A percentile compares a stretch with the other conserved stretches of the same genome.
Evolutionary conservation across 2,113 vertebrate genomes (phyloP).

Genomic region (Vulpes vulpes): DNA sequence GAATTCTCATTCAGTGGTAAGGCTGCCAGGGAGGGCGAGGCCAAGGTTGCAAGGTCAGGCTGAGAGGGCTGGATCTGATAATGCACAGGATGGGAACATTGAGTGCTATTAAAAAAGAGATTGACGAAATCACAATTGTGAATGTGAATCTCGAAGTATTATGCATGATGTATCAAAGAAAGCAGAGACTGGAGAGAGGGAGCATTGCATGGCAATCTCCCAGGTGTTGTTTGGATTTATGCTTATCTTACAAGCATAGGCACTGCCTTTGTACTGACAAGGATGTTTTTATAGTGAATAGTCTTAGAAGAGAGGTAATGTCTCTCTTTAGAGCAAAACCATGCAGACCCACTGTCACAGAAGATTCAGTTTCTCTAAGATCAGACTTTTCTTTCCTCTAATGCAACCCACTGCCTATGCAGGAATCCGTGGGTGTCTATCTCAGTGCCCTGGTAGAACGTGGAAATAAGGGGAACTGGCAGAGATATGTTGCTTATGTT

Average conservation of each 20-base stretch:
- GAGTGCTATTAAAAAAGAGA: background rate
- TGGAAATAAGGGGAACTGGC: background rate
- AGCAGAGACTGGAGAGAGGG: background rate
- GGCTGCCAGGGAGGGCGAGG: background rate
- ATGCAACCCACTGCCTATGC: no score
- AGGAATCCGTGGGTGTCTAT: background rate
- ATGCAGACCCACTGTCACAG: background rate
- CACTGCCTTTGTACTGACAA: background rate
- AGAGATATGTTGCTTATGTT: background rate
- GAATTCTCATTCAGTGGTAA: background rate
- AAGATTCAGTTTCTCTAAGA: background rate
- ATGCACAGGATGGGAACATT: background rate
- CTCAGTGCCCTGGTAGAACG: background rate
- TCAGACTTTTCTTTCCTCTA: background rate
- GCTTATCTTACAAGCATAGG: background rate
- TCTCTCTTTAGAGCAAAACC: background rate
- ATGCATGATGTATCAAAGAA: background rate
- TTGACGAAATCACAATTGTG: background rate
- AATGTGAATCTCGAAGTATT: background rate
- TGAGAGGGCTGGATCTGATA: background rate
- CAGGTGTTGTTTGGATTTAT: background rate
- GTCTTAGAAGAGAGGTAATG: background rate
- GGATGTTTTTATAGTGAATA: background rate
- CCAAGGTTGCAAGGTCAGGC: background rate
- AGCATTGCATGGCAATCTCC: accelerated